phyloP scores from a whole-genome alignment of 2,888 invertebrate genomes.

The Scaptodrosophila latifasciaeformis region DNA sequence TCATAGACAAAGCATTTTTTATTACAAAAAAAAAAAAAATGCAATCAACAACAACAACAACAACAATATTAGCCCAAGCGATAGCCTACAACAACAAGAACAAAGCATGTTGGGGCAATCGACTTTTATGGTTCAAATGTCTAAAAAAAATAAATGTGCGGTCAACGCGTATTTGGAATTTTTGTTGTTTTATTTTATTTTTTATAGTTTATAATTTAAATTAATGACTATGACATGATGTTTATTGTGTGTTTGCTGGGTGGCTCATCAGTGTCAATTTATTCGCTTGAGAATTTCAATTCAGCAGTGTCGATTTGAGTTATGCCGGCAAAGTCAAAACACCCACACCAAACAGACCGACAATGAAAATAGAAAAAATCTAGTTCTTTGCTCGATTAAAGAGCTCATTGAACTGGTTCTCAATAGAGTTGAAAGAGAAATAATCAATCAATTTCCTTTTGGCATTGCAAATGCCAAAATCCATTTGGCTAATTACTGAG shows the following conservation, averaged over 20 bases:
- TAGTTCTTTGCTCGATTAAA: background rate
- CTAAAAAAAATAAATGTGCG: slow-evolving; percentile 17
- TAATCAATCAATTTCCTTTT: too few species aligned
- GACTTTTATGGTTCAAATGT: slow-evolving; percentile 48
- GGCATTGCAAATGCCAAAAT: slow-evolving; percentile 4
- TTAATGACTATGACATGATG: slow-evolving; percentile 59
- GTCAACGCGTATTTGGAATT: background rate
- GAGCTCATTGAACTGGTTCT: background rate
- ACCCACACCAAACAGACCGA: background rate
- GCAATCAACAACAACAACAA: slow-evolving; percentile 33
- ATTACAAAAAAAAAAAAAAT: too few species aligned
- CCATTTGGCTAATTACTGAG: slow-evolving; percentile 11
- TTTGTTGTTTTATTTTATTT: slow-evolving; percentile 26
- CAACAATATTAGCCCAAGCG: background rate
- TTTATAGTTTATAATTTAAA: slow-evolving; percentile 66
- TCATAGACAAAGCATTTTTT: slow-evolving; percentile 30
- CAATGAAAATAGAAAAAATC: background rate
- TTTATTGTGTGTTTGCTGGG: slow-evolving; percentile 29
- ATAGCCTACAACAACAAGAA: slow-evolving; percentile 12
- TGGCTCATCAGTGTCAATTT: slow-evolving; percentile 20
- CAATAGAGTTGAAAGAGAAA: too few species aligned
- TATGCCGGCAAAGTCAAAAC: background rate
- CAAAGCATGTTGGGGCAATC: slow-evolving; percentile 38
- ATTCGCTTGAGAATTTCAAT: background rate
- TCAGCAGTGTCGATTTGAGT: slow-evolving; percentile 4